Conservation (phyloP, 2,113 vertebrate genomes). For the Rhodinocichla rosea region DNA sequence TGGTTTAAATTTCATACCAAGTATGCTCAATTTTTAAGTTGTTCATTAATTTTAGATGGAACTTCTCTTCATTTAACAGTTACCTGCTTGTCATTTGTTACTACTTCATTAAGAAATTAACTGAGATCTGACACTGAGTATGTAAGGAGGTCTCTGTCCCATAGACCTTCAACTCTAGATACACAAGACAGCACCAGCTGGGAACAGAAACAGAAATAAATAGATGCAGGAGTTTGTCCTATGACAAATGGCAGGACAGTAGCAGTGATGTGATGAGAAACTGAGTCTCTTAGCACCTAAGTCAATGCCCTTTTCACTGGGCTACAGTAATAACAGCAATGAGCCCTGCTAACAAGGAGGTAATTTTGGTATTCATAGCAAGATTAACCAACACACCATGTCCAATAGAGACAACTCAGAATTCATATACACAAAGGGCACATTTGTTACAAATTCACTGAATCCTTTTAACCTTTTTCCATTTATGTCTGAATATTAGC, state of each 20-base stretch:
- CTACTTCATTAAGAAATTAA: not conserved
- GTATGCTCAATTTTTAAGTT: not conserved
- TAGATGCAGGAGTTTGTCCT: not conserved
- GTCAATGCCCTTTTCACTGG: constrained; percentile 14
- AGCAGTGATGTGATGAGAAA: not conserved
- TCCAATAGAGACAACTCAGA: not conserved
- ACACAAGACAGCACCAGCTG: not conserved
- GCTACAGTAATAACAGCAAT: not conserved
- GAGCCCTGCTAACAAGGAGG: not conserved
- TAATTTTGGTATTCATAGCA: constrained; percentile 59
- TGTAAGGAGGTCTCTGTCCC: not conserved
- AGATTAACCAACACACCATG: constrained; percentile 14
- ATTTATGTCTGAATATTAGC: constrained; percentile 49
- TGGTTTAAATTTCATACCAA: not conserved
- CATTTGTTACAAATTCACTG: constrained; percentile 28
- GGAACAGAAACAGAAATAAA: not conserved
- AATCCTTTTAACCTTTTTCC: constrained; percentile 64
- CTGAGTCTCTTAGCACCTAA: not conserved
- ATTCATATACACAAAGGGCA: constrained; percentile 54
- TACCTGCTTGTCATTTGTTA: not conserved
- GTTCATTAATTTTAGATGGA: not conserved
- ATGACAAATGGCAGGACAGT: not conserved
- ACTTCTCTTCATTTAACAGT: not conserved
- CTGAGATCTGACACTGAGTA: not conserved
- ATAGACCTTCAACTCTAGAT: not conserved